Percentiles rank a stretch among this genome's conserved stretches.
Evolutionary conservation across 2,797 vertebrate genomes (phyloP).

Genomic region (Coendou prehensilis): DNA sequence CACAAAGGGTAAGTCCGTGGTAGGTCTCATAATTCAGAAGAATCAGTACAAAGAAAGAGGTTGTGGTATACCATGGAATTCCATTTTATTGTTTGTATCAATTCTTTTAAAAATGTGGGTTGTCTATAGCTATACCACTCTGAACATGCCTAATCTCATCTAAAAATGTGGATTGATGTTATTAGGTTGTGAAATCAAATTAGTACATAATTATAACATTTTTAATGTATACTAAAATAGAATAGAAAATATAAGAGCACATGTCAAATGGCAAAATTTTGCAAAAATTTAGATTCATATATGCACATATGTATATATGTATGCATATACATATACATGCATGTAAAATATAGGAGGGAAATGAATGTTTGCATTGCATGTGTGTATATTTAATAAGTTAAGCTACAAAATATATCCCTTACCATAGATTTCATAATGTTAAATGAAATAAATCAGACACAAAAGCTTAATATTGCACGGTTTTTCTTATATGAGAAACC

Average conservation of each 20-base stretch:
- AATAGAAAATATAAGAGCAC: neutral
- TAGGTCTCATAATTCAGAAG: neutral
- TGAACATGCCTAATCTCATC: no score
- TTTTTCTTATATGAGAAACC: no score
- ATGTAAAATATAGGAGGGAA: neutral
- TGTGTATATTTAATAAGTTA: neutral
- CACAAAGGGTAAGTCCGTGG: neutral
- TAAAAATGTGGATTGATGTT: neutral
- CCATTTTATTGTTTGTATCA: neutral
- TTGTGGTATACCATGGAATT: neutral
- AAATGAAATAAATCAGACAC: no score
- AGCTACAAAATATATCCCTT: slow-evolving; percentile 11
- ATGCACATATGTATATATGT: neutral
- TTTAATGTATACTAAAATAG: neutral
- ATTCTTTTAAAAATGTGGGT: neutral
- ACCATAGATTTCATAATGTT: neutral
- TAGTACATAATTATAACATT: neutral
- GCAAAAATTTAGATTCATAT: neutral
- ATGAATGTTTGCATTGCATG: neutral
- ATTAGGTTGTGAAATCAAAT: neutral
- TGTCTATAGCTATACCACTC: no score
- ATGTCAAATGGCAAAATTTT: neutral
- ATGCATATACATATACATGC: neutral
- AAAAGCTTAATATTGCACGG: no score
- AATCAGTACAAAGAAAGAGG: neutral